Percentiles rank a stretch among this genome's conserved stretches.
Evolutionary conservation across 1,140 invertebrate genomes (phyloP).

Genomic region (Musca vetustissima): DNA sequence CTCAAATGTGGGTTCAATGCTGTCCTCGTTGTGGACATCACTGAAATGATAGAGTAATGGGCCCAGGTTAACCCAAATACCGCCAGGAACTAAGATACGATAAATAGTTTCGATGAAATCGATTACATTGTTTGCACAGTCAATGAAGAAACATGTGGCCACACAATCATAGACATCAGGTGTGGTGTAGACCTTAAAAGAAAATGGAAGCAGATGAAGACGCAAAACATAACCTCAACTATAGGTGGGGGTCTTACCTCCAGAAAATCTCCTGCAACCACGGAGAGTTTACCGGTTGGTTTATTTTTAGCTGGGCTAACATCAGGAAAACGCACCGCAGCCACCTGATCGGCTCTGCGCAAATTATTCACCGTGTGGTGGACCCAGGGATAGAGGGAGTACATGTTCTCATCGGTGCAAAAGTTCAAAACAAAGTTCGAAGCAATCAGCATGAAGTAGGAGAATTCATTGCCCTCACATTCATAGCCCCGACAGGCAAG

Average conservation of each 20-base stretch:
- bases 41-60: conserved; percentile 94
- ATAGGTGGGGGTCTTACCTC: conserved; percentile 68
- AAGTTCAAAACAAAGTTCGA: conserved; percentile 92
- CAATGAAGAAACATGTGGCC: conserved; percentile 97
- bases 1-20: conserved; percentile 93
- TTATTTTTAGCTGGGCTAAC: conserved; percentile 74
- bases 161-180: conserved; percentile 87
- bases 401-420: conserved; percentile 49
- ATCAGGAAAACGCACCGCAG: conserved; percentile 84
- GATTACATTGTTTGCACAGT: conserved; percentile 95
- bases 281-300: conserved; percentile 73
- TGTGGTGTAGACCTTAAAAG: conserved; percentile 72
- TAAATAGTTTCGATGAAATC: conserved; percentile 94
- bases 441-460: conserved; percentile 94
- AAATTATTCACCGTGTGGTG: conserved; percentile 92
- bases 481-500: conserved; percentile 84
- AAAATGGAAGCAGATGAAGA: conserved; percentile 18
- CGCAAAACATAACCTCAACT: neutral
- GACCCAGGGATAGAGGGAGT: conserved; percentile 80
- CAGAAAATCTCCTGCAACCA: conserved; percentile 93
- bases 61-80: conserved; percentile 88
- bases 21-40: conserved; percentile 84
- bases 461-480: conserved; percentile 97
- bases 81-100: conserved; percentile 84
- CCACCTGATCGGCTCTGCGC: conserved; percentile 76